Evolutionary conservation across 2,888 invertebrate genomes (phyloP).

Genomic region (Andrena flavipes): DNA sequence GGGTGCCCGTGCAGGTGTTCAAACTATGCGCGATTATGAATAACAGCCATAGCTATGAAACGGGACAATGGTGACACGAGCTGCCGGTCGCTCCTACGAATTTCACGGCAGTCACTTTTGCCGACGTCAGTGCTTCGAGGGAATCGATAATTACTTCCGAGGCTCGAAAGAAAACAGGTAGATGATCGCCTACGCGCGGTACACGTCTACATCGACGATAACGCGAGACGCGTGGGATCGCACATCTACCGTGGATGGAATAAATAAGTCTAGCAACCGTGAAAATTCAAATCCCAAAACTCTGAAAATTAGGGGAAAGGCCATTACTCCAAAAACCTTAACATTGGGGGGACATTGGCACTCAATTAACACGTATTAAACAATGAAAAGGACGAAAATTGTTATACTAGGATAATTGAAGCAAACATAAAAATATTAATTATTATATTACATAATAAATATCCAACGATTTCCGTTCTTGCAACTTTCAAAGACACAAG

Average conservation of each 20-base stretch:
- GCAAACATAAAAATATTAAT: too few species aligned
- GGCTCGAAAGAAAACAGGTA: neutral
- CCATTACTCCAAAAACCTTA: neutral
- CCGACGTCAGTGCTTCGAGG: neutral
- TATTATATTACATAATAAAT: too few species aligned
- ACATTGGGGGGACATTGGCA: too few species aligned
- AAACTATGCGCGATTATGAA: slow-evolving; percentile 42
- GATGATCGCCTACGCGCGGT: slow-evolving; percentile 22
- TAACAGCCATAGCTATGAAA: slow-evolving; percentile 12
- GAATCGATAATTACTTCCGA: slow-evolving; percentile 15
- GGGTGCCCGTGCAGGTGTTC: slow-evolving; percentile 52
- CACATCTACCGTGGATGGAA: slow-evolving; percentile 16
- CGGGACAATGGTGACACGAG: slow-evolving; percentile 25
- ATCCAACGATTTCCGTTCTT: too few species aligned
- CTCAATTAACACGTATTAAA: too few species aligned
- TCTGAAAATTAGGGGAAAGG: neutral
- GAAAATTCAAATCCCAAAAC: too few species aligned
- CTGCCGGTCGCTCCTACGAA: slow-evolving; percentile 3
- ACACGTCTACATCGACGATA: neutral
- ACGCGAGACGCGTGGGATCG: slow-evolving; percentile 36
- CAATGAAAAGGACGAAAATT: too few species aligned
- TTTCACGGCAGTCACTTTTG: slow-evolving; percentile 8
- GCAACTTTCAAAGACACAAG: too few species aligned
- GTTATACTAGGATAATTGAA: too few species aligned
- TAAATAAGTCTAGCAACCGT: slow-evolving; percentile 9